Evolutionary conservation across 1,140 invertebrate genomes (phyloP).

Genomic region (Trachymyrmex septentrionalis): DNA sequence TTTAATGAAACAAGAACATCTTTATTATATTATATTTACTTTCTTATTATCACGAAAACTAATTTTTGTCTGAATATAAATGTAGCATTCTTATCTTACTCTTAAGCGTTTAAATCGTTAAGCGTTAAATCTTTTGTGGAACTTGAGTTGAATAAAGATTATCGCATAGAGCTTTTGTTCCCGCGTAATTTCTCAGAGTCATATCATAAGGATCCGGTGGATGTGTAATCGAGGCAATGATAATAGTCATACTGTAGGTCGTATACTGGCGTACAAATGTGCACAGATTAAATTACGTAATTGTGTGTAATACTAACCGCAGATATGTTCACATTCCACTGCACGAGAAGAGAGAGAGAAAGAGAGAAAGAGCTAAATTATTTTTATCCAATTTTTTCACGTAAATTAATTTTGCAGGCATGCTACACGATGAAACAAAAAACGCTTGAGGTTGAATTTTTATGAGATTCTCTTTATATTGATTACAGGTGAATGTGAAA

Average conservation of each 20-base stretch:
- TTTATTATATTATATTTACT: not conserved
- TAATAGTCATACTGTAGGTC: slow-evolving; percentile 13
- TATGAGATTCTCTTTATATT: not conserved
- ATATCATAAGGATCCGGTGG: not conserved
- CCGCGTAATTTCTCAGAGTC: slow-evolving; percentile 30
- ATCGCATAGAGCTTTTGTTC: slow-evolving; percentile 7
- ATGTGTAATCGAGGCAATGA: slow-evolving; percentile 23
- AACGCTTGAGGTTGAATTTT: not conserved
- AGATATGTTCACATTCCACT: not conserved
- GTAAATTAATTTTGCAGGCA: slow-evolving; percentile 15
- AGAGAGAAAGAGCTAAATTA: not conserved
- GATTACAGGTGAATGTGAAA: not conserved
- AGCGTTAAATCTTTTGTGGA: not conserved
- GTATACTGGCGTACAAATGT: not conserved
- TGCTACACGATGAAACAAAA: not conserved
- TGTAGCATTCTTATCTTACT: not conserved
- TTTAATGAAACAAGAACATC: not conserved
- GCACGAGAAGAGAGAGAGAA: not conserved
- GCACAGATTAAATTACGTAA: slow-evolving; percentile 29
- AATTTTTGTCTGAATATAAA: not conserved
- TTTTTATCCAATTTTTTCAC: not conserved
- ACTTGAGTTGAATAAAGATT: slow-evolving; percentile 26
- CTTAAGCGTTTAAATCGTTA: slow-evolving; percentile 14
- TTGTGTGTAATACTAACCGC: slow-evolving; percentile 23
- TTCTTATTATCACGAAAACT: not conserved